These are phyloP conservation scores for Ostrea denselamellosa DNA, from an alignment of 1,140 invertebrate species.

Conservation along the genomic window DNA sequence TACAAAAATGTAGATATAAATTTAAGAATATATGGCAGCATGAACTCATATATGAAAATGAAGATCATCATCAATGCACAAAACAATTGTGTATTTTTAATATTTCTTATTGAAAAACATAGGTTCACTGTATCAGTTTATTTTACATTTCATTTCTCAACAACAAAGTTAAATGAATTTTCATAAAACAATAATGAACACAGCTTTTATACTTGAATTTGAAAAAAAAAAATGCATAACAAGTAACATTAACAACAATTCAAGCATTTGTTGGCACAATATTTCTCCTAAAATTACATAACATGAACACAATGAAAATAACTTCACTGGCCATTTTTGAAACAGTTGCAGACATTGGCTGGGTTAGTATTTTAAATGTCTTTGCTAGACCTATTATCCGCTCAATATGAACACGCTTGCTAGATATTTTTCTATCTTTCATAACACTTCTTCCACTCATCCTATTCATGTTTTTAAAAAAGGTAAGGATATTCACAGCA, in stretches of 20 bases:
- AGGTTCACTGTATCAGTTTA: too few relatives aligned
- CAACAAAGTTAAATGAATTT: too few relatives aligned
- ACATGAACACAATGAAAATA: conserved; percentile 44
- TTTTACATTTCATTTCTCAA: too few relatives aligned
- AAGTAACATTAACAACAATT: not conserved
- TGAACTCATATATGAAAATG: too few relatives aligned
- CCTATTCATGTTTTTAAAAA: conserved; percentile 62
- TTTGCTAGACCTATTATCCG: conserved; percentile 54
- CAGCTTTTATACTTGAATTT: too few relatives aligned
- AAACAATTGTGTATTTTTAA: too few relatives aligned
- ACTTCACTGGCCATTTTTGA: conserved; percentile 51
- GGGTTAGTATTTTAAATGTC: conserved; percentile 57
- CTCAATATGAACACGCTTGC: conserved; percentile 57
- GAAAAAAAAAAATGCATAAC: too few relatives aligned
- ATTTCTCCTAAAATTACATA: conserved; percentile 44
- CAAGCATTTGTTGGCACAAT: conserved; percentile 38
- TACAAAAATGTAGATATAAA: too few relatives aligned
- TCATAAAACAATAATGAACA: too few relatives aligned
- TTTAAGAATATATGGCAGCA: too few relatives aligned
- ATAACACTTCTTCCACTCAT: conserved; percentile 39
- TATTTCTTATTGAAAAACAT: too few relatives aligned
- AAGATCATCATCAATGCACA: too few relatives aligned
- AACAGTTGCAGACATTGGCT: conserved; percentile 45
- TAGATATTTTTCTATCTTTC: conserved; percentile 56
- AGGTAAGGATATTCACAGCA: conserved; percentile 59